phyloP scores from a whole-genome alignment of 2,113 vertebrate species.

The Hystrix brachyura region DNA sequence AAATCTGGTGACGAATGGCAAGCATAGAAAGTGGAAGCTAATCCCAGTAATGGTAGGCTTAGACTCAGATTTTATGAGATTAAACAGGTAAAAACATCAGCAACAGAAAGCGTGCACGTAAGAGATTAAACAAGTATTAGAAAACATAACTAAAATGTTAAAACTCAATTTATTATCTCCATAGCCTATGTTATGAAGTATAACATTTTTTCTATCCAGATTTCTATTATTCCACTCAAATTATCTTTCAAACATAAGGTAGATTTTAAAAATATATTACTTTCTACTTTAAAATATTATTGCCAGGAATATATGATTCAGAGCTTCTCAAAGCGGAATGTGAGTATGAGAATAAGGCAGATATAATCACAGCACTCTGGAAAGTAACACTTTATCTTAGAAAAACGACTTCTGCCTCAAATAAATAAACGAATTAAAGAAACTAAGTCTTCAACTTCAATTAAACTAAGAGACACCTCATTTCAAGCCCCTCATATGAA shows the following conservation, averaged over 20 bases:
- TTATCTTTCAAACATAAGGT: background rate
- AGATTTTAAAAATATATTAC: background rate
- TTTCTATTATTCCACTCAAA: background rate
- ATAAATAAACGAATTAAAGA: conserved; percentile 53
- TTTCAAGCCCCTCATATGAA: background rate
- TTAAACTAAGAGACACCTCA: conserved; percentile 46
- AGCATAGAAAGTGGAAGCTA: background rate
- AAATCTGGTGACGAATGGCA: background rate
- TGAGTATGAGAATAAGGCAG: background rate
- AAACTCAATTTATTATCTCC: conserved; percentile 11
- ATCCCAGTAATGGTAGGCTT: background rate
- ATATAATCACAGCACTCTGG: background rate
- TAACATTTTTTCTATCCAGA: background rate
- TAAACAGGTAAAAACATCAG: conserved; percentile 34
- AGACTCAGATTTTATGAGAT: conserved; percentile 5
- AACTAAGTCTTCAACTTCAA: conserved; percentile 11
- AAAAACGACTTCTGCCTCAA: conserved; percentile 2
- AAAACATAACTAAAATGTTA: conserved; percentile 56
- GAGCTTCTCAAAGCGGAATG: conserved; percentile 11
- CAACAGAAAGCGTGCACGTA: background rate
- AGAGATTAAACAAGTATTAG: background rate
- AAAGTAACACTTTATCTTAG: conserved; percentile 1
- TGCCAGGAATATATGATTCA: conserved; percentile 41
- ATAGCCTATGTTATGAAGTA: background rate
- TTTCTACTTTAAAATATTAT: conserved; percentile 22